Percentiles rank a stretch among this genome's conserved stretches.
These are phyloP conservation scores for Zaprionus obscuricornis DNA, from an alignment of 2,888 invertebrate species.

Conservation along the genomic window DNA sequence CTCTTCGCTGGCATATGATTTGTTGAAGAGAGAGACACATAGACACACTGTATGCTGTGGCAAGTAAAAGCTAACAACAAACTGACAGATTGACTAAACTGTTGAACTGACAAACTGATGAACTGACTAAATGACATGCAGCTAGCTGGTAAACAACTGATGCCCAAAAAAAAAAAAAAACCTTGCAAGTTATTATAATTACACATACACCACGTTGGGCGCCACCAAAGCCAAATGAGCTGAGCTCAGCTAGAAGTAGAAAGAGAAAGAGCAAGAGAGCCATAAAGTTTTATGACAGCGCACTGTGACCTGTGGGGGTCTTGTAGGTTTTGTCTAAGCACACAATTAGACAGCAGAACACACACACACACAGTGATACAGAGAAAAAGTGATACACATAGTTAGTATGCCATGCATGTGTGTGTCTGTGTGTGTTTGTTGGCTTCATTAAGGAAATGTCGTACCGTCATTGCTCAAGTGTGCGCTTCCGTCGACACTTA, in stretches of 20 bases:
- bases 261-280: constrained; percentile 5
- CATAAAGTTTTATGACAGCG: constrained; percentile 62
- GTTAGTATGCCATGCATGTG: neutral
- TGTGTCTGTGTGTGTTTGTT: constrained; percentile 42
- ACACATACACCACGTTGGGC: constrained; percentile 66
- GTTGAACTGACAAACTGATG: constrained; percentile 18
- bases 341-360: constrained; percentile 45
- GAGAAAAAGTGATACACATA: too few species aligned
- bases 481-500: constrained; percentile 75
- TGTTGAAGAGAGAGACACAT: neutral
- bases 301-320: constrained; percentile 8
- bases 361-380: constrained; percentile 7
- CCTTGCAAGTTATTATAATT: constrained; percentile 64
- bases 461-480: constrained; percentile 78
- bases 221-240: constrained; percentile 42
- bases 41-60: neutral
- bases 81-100: constrained; percentile 45
- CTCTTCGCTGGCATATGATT: constrained; percentile 3
- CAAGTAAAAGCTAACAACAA: constrained; percentile 26
- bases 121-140: constrained; percentile 15
- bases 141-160: neutral
- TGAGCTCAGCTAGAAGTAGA: constrained; percentile 25
- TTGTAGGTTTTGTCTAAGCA: constrained; percentile 42
- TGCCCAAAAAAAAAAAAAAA: constrained; percentile 21
- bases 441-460: constrained; percentile 81